Conservation (phyloP, 2,113 vertebrate species). For the Castor canadensis region DNA sequence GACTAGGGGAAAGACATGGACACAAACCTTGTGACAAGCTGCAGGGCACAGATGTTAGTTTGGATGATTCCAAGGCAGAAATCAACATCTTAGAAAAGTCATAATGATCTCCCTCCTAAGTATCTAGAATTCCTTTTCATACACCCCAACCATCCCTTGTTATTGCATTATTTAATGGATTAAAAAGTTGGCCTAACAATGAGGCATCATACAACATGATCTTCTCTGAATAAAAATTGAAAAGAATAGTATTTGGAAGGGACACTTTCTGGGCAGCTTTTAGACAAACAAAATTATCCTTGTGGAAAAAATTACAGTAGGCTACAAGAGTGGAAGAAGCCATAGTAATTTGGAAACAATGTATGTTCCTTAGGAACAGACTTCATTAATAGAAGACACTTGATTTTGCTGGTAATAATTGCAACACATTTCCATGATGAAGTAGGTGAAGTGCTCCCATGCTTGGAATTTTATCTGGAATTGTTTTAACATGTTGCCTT, state of each 20-base stretch:
- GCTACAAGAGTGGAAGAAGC: constrained; percentile 49
- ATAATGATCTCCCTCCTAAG: not conserved
- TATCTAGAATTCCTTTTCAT: not conserved
- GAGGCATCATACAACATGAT: constrained; percentile 21
- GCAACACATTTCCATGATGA: constrained; percentile 61
- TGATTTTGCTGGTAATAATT: constrained; percentile 54
- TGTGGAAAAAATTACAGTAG: constrained; percentile 64
- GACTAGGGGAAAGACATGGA: not conserved
- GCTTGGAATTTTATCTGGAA: constrained; percentile 45
- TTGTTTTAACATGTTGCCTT: constrained; percentile 50
- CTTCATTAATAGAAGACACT: constrained; percentile 62
- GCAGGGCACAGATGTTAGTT: not conserved
- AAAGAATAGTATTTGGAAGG: constrained; percentile 31
- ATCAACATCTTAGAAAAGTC: not conserved
- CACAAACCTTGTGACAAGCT: not conserved
- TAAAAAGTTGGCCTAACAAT: constrained; percentile 44
- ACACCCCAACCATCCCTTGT: not conserved
- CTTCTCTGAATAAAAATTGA: constrained; percentile 2
- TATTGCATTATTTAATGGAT: constrained; percentile 26
- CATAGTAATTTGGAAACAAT: constrained; percentile 68
- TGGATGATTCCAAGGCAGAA: not conserved
- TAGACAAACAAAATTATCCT: constrained; percentile 52
- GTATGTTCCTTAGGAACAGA: constrained; percentile 46
- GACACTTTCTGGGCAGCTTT: constrained; percentile 24
- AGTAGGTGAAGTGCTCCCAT: constrained; percentile 36